phyloP scores from a whole-genome alignment of 2,113 vertebrate species.

The Ptyas mucosa region DNA sequence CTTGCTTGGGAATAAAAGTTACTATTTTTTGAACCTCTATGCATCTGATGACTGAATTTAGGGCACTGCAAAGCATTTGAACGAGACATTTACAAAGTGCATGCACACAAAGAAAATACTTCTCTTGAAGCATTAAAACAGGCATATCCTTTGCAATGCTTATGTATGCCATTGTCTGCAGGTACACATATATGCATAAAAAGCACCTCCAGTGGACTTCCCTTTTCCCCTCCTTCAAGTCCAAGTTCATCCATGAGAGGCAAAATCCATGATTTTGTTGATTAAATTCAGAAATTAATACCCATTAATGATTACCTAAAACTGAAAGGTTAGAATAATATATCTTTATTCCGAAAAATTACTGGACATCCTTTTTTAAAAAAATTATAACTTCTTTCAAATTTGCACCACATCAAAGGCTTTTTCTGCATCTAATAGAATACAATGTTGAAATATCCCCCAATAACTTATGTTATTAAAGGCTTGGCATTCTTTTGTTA shows the following conservation, averaged over 20 bases:
- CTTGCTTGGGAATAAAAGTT: neutral
- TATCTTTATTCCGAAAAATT: neutral
- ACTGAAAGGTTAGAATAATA: neutral
- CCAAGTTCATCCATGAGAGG: constrained; percentile 35
- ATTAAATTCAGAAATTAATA: neutral
- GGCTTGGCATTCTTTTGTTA: neutral
- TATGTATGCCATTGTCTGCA: neutral
- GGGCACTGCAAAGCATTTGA: neutral
- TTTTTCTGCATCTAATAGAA: neutral
- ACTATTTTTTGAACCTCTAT: neutral
- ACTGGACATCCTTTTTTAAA: neutral
- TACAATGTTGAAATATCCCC: neutral
- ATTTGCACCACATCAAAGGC: neutral
- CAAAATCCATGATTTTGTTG: neutral
- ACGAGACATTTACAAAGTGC: neutral
- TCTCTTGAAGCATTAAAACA: neutral
- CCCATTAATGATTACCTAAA: neutral
- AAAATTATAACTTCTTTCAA: neutral
- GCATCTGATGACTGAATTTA: neutral
- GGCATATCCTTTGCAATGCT: neutral
- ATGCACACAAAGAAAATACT: neutral
- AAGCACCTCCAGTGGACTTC: neutral
- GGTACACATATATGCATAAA: neutral
- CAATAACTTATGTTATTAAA: neutral
- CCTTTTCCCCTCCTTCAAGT: neutral